Evolutionary conservation across 2,888 invertebrate species (phyloP).

Genomic region (Antitype chi): DNA sequence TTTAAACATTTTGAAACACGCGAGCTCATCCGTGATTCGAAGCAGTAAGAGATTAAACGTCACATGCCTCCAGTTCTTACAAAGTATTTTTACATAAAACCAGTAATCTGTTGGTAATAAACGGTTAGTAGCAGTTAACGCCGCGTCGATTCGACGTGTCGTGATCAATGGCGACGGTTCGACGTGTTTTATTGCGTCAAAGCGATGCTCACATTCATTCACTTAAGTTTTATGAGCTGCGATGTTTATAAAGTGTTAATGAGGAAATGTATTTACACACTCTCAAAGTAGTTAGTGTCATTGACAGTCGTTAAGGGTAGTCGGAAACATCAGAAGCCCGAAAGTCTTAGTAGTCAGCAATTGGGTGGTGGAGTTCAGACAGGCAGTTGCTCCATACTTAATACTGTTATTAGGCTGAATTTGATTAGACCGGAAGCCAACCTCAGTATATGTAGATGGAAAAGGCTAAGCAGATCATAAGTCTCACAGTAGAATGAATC

Average conservation of each 20-base stretch:
- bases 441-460: background rate
- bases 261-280: background rate
- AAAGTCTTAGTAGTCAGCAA: background rate
- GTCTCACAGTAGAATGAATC: background rate
- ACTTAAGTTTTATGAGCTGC: slow-evolving; percentile 24
- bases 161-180: slow-evolving; percentile 21
- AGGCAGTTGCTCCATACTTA: background rate
- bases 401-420: background rate
- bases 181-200: slow-evolving; percentile 17
- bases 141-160: slow-evolving; percentile 1
- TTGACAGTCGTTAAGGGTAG: background rate
- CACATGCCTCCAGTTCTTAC: background rate
- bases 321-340: background rate
- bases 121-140: background rate
- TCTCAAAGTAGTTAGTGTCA: background rate
- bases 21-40: background rate
- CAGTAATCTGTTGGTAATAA: slow-evolving; percentile 8
- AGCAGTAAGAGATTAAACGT: slow-evolving; percentile 17
- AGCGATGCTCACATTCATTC: slow-evolving; percentile 24
- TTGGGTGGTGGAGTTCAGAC: background rate
- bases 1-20: slow-evolving; percentile 14
- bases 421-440: background rate
- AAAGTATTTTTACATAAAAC: slow-evolving; percentile 14
- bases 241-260: background rate
- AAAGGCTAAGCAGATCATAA: background rate